Percentiles rank a stretch among this genome's conserved stretches.
Conservation (phyloP, 2,797 vertebrate species). For the Gallinago nigripennis region DNA sequence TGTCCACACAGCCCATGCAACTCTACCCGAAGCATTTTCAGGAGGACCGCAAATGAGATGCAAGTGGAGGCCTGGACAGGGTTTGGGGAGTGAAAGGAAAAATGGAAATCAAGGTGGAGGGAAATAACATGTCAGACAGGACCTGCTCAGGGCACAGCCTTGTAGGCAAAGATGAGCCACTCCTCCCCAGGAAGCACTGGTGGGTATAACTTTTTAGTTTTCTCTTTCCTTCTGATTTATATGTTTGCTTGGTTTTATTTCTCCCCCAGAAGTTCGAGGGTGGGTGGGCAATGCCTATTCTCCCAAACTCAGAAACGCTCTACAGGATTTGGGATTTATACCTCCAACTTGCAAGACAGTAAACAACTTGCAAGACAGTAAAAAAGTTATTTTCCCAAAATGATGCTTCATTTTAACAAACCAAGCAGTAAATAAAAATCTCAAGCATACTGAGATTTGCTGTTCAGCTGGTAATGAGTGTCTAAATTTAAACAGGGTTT, state of each 20-base stretch:
- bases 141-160: not conserved
- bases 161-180: not conserved
- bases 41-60: not conserved
- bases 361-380: not conserved
- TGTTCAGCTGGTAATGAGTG: not conserved
- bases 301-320: not conserved
- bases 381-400: not conserved
- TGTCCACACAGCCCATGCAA: fast-evolving
- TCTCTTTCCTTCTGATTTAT: not conserved
- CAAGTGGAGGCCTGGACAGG: not conserved
- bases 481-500: not conserved
- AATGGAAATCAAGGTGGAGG: not conserved
- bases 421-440: not conserved
- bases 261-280: not conserved
- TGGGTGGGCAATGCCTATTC: not conserved
- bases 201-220: not conserved
- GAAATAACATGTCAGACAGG: not conserved
- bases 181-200: not conserved
- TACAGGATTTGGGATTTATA: not conserved
- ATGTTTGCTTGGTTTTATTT: not conserved
- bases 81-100: not conserved
- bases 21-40: not conserved
- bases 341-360: not conserved
- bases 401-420: not conserved
- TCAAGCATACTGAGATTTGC: not conserved